Percentiles rank a stretch among this genome's conserved stretches.
These are phyloP conservation scores for Diloba caeruleocephala DNA, from an alignment of 2,888 invertebrate species.

Conservation along the genomic window DNA sequence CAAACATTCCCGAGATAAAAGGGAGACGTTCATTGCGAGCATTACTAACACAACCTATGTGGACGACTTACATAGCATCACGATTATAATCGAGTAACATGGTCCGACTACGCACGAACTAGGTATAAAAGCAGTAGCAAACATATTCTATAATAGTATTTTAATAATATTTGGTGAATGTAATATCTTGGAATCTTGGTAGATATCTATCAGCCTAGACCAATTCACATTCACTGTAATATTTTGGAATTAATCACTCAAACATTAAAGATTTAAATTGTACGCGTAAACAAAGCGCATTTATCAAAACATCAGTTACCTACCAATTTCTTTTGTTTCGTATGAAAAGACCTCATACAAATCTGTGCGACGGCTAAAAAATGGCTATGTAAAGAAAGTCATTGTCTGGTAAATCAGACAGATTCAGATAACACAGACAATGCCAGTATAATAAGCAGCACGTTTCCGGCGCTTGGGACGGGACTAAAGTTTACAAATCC, in stretches of 20 bases:
- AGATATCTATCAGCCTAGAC: not conserved
- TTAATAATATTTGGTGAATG: not conserved
- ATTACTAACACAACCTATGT: slow-evolving; percentile 43
- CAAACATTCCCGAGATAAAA: slow-evolving; percentile 70
- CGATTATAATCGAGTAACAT: slow-evolving; percentile 35
- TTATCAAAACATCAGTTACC: slow-evolving; percentile 48
- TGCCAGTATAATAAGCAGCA: slow-evolving; percentile 74
- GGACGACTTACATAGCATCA: slow-evolving; percentile 45
- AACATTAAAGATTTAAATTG: slow-evolving; percentile 24
- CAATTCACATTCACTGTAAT: slow-evolving; percentile 5
- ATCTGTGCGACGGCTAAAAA: slow-evolving; percentile 56
- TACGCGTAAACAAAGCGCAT: slow-evolving; percentile 26
- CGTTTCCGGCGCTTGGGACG: slow-evolving; percentile 79
- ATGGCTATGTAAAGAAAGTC: slow-evolving; percentile 63
- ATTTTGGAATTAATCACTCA: slow-evolving; percentile 11
- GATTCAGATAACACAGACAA: slow-evolving; percentile 79
- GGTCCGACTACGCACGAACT: slow-evolving; percentile 19
- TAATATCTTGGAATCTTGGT: too few relatives aligned
- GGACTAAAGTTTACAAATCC: slow-evolving; percentile 75
- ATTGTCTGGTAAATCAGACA: slow-evolving; percentile 74
- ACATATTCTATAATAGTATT: slow-evolving; percentile 17
- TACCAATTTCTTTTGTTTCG: slow-evolving; percentile 54
- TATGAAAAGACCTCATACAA: slow-evolving; percentile 53
- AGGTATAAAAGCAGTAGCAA: slow-evolving; percentile 15
- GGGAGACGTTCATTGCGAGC: slow-evolving; percentile 58